These are phyloP conservation scores for Onthophagus taurus DNA, from an alignment of 1,140 invertebrate genomes.

Conservation along the genomic window DNA sequence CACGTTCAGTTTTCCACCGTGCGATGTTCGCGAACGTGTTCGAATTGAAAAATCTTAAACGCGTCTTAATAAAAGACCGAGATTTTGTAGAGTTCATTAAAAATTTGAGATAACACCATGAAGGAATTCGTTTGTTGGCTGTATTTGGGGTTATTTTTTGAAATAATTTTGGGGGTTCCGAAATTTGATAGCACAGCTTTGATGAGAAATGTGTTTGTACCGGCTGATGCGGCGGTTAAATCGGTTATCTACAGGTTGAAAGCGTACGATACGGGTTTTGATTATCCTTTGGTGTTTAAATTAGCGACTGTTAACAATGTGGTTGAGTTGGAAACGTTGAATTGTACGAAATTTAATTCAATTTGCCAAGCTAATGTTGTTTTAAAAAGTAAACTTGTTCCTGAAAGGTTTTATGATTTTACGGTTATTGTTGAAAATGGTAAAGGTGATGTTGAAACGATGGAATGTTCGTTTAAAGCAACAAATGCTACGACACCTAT, in stretches of 20 bases:
- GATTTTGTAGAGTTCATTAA: too few species aligned
- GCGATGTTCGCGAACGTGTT: too few species aligned
- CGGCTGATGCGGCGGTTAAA: constrained; percentile 68
- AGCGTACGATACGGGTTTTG: constrained; percentile 76
- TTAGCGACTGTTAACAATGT: constrained; percentile 56
- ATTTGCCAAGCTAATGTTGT: constrained; percentile 78
- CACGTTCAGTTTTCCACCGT: too few species aligned
- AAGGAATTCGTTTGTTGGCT: too few species aligned
- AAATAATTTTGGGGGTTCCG: constrained; percentile 50
- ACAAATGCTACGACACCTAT: constrained; percentile 70
- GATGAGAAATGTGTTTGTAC: constrained; percentile 69
- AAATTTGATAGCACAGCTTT: constrained; percentile 72
- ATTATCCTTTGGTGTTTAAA: constrained; percentile 75
- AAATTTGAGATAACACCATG: too few species aligned
- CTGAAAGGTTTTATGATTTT: constrained; percentile 73
- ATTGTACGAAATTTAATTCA: constrained; percentile 72
- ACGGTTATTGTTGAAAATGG: constrained; percentile 67
- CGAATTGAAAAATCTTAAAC: too few species aligned
- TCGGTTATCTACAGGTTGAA: constrained; percentile 76
- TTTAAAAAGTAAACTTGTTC: constrained; percentile 58
- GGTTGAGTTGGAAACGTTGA: constrained; percentile 65
- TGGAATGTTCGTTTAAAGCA: constrained; percentile 71
- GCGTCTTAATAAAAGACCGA: too few species aligned
- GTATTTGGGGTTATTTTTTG: too few species aligned
- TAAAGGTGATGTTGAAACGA: constrained; percentile 61